Base-by-base conservation (phyloP, 2,113 vertebrate genomes). In the Anarrhichthys ocellatus region DNA sequence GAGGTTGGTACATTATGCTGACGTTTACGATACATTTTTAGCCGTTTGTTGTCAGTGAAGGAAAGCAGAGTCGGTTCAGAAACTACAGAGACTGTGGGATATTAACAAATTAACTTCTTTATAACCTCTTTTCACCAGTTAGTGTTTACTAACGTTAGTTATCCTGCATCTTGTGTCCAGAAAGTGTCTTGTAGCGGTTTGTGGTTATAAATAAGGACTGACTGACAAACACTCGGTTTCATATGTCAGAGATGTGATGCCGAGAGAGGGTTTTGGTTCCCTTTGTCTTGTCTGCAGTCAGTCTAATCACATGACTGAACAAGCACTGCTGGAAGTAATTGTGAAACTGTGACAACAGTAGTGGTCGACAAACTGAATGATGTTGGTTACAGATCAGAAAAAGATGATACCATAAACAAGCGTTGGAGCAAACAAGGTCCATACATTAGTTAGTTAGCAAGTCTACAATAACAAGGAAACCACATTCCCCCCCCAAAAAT, bases 1-100 rank as follows among this genome's bases (percentile, higher is more conserved):
- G 40, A 87, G 92, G 93, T 94, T 61, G 70, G 91, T 87, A 54
- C 7, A 6, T 15, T 2, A 38, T 1, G 1, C 44, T 69, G 1
- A 68, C 2, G 36, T 9, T 17, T 6, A 13, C 17, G 13, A 32
- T 6, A 0, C 38, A 0, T 0, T 15, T 52, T 65, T 9, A 54
- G 1, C 11, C 3, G 0, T 2, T 29, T 17, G 10, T 15, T 59
- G 42, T 24, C 1, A 66, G 1, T 20, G 8, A 40, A 15, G 4
- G 1, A 17, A 6, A 48, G 7, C 0, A 50, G 48, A 24, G n/a
- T 24, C 29, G 1, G 22, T 56, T 74, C 15, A 44, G 13, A 58
- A 48, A 64, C 1, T 5, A 4, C 15, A 50, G 6, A 48, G 29
- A 44, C 1, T 9, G 8, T n/a, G 20, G 1, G 50, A 13, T 6